phyloP scores from a whole-genome alignment of 2,113 vertebrate species.

The Syrrhaptes paradoxus region DNA sequence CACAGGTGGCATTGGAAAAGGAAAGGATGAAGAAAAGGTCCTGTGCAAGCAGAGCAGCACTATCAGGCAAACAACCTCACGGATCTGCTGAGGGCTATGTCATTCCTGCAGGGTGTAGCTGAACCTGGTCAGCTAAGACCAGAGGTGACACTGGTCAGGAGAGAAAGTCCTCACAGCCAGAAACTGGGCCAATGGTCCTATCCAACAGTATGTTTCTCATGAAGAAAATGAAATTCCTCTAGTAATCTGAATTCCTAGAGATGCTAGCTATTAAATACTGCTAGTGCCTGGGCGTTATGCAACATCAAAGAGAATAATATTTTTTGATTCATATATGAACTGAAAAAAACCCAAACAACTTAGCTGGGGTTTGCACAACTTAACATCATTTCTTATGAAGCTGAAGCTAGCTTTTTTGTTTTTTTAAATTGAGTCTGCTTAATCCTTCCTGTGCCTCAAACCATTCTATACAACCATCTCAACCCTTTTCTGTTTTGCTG shows the following conservation, averaged over 20 bases:
- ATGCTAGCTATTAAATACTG: neutral
- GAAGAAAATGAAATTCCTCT: neutral
- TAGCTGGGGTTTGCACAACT: neutral
- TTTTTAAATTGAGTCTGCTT: neutral
- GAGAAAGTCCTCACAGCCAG: neutral
- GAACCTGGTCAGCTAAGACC: neutral
- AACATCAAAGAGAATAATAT: neutral
- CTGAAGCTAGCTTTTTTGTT: neutral
- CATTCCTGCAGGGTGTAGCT: neutral
- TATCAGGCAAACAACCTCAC: neutral
- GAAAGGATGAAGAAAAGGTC: neutral
- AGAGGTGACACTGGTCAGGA: neutral
- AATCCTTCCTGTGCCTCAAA: neutral
- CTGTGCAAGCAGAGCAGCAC: neutral
- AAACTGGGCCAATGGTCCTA: neutral
- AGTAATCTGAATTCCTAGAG: neutral
- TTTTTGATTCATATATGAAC: neutral
- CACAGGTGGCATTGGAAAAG: fast-evolving
- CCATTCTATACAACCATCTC: neutral
- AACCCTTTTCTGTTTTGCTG: neutral
- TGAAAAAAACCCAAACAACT: neutral
- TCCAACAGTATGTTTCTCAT: neutral
- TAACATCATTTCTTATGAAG: neutral
- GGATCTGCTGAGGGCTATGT: neutral
- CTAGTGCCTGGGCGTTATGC: neutral